phyloP scores from a whole-genome alignment of 2,888 invertebrate genomes.

The Vesta saturnalis region DNA sequence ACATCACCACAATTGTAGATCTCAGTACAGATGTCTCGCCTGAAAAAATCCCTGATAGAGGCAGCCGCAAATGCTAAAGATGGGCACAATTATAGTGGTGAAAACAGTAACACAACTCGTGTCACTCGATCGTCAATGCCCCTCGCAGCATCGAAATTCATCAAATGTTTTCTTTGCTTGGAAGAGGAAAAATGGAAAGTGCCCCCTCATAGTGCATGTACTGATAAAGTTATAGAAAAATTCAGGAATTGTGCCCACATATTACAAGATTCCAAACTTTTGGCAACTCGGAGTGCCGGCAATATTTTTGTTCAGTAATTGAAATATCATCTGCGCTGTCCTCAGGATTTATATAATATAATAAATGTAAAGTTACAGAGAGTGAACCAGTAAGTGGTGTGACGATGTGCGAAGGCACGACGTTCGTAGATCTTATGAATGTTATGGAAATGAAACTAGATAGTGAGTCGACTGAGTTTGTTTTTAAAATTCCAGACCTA shows the following conservation, averaged over 20 bases:
- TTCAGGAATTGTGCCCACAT: neutral
- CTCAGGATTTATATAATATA: neutral
- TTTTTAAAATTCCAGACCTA: no score
- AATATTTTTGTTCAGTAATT: neutral
- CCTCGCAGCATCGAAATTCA: neutral
- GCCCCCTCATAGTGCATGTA: neutral
- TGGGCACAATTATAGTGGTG: neutral
- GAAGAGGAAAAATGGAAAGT: neutral
- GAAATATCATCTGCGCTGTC: neutral
- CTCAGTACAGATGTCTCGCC: neutral
- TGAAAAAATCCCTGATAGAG: neutral
- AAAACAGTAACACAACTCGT: neutral
- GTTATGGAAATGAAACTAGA: no score
- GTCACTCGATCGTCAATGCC: neutral
- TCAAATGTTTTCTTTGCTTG: neutral
- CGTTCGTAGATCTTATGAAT: neutral
- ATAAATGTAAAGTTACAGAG: neutral
- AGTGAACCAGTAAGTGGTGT: no score
- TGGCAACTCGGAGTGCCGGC: neutral
- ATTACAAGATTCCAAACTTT: neutral
- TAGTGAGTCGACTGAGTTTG: no score
- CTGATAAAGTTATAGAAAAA: neutral
- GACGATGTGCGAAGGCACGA: neutral
- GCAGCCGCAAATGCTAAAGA: neutral
- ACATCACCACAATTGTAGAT: no score